Evolutionary conservation across 2,888 invertebrate species (phyloP).

Genomic region (Lithophane socia): DNA sequence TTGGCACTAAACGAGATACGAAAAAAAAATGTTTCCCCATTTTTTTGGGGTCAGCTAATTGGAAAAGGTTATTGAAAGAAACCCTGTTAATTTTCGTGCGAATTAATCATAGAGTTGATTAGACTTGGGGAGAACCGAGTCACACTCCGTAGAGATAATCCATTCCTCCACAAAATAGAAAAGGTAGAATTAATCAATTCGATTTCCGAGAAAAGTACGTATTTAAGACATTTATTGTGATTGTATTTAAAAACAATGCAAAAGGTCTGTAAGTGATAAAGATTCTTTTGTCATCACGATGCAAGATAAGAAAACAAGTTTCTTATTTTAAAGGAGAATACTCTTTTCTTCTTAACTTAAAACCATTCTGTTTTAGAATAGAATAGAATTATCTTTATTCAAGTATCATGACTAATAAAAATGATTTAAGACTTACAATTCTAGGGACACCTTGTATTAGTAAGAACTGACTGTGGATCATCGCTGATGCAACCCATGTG

Average conservation of each 20-base stretch:
- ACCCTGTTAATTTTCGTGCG: constrained; percentile 28
- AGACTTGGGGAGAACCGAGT: constrained; percentile 16
- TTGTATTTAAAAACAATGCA: not conserved
- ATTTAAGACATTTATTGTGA: not conserved
- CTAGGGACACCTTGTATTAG: too few species aligned
- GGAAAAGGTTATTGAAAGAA: constrained; percentile 35
- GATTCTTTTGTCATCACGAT: not conserved
- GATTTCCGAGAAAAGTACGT: not conserved
- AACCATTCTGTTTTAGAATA: too few species aligned
- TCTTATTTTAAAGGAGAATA: not conserved
- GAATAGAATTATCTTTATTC: too few species aligned
- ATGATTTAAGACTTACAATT: too few species aligned
- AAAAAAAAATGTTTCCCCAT: not conserved
- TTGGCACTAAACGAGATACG: not conserved
- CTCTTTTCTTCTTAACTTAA: not conserved
- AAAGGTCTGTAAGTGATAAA: not conserved
- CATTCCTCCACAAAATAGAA: constrained; percentile 1
- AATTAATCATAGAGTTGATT: constrained; percentile 48
- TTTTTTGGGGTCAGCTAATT: constrained; percentile 25
- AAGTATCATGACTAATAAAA: too few species aligned
- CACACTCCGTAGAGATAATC: constrained; percentile 22
- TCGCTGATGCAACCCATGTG: too few species aligned
- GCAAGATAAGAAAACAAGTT: not conserved
- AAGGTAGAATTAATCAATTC: constrained; percentile 17
- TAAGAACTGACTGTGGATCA: too few species aligned